Conservation (phyloP, 2,113 vertebrate genomes). For the Archilochus colubris region DNA sequence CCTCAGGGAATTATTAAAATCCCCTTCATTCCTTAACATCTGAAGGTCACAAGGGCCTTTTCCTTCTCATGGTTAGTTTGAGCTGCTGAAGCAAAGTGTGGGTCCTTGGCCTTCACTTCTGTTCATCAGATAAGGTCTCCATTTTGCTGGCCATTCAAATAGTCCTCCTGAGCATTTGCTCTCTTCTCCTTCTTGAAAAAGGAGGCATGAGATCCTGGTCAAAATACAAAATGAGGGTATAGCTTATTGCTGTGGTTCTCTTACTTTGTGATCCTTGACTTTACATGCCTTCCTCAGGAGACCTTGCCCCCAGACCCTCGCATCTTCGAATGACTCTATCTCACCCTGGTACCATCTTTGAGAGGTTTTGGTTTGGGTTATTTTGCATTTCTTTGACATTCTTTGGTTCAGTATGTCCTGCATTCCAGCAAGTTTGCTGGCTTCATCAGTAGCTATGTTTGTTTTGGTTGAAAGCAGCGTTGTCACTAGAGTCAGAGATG, state of each 20-base stretch:
- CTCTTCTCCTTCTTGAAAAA: background rate
- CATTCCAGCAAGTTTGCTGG: background rate
- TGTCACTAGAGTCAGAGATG: background rate
- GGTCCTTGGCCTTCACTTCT: background rate
- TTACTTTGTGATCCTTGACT: background rate
- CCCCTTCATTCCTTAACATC: background rate
- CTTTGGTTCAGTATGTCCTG: background rate
- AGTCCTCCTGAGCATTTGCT: background rate
- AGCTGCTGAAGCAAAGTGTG: background rate
- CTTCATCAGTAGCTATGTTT: background rate
- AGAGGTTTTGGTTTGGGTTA: background rate
- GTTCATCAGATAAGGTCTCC: background rate
- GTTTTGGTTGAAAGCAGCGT: background rate
- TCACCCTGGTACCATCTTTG: background rate
- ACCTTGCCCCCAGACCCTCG: background rate
- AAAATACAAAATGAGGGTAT: background rate
- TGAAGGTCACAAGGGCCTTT: background rate
- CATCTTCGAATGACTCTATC: background rate
- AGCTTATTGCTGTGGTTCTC: background rate
- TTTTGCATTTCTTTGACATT: background rate
- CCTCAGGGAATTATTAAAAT: background rate
- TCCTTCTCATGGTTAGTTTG: background rate
- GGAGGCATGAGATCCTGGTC: background rate
- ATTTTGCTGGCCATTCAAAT: background rate
- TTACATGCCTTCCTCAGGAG: rapidly evolving